These are phyloP conservation scores for Lepidochrysops patricia DNA, from an alignment of 2,888 invertebrate species.

Conservation along the genomic window DNA sequence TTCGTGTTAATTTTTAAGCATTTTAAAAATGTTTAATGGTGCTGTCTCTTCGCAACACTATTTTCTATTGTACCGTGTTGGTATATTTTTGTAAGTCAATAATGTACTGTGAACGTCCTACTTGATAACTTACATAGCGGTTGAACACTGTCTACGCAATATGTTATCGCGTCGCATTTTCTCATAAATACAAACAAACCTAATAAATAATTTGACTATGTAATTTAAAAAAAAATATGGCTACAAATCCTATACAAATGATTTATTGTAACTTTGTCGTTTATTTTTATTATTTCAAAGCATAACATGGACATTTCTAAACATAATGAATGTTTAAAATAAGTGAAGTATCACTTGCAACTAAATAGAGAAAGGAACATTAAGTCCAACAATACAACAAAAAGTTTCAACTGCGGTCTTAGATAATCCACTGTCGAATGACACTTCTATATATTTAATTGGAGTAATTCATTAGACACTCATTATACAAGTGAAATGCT, in stretches of 20 bases:
- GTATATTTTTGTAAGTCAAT: constrained; percentile 25
- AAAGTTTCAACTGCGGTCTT: neutral
- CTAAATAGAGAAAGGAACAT: too few relatives aligned
- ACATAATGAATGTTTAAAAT: too few relatives aligned
- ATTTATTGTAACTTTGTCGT: neutral
- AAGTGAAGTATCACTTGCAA: too few relatives aligned
- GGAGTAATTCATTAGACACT: neutral
- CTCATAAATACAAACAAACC: too few relatives aligned
- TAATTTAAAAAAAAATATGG: too few relatives aligned
- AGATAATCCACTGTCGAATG: neutral
- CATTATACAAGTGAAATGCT: neutral
- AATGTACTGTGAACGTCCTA: constrained; percentile 10
- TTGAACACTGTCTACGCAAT: neutral
- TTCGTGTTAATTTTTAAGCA: constrained; percentile 31
- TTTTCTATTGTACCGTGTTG: constrained; percentile 21
- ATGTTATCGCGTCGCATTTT: too few relatives aligned
- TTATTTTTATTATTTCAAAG: neutral
- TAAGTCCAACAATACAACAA: neutral
- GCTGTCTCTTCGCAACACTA: constrained; percentile 33
- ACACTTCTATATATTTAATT: neutral
- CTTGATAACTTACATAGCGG: neutral
- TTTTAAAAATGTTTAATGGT: constrained; percentile 36
- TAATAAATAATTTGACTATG: too few relatives aligned
- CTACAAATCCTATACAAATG: too few relatives aligned
- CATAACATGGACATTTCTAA: too few relatives aligned